phyloP scores from a whole-genome alignment of 2,113 vertebrate genomes.

The Engraulis encrasicolus region DNA sequence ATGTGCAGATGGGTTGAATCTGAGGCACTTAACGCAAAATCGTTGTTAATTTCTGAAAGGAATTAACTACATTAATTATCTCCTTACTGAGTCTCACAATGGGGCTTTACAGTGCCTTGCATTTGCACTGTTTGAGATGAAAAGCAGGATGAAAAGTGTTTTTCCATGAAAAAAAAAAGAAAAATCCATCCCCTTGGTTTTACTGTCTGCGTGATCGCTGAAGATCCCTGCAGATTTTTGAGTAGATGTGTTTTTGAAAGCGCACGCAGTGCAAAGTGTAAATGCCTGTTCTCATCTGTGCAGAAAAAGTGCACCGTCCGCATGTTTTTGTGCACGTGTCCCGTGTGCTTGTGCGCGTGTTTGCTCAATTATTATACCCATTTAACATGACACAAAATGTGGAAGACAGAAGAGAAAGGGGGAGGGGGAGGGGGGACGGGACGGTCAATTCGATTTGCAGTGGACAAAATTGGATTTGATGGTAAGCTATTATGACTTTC shows the following conservation, averaged over 20 bases:
- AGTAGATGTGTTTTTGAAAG: constrained; percentile 5
- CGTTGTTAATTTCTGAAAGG: background rate
- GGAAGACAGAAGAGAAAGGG: constrained; percentile 53
- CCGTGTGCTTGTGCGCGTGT: constrained; percentile 35
- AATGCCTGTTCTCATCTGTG: background rate
- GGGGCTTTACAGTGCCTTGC: too few relatives aligned
- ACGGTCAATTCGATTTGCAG: constrained; percentile 62
- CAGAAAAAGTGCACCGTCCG: background rate
- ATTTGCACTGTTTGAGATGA: background rate
- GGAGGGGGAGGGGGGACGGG: too few relatives aligned
- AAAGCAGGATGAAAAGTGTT: background rate
- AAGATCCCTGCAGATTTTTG: background rate
- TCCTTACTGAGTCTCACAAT: too few relatives aligned
- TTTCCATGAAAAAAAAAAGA: too few relatives aligned
- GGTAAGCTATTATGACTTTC: constrained; percentile 63
- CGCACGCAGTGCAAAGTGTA: background rate
- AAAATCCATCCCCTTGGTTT: background rate
- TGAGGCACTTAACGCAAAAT: background rate
- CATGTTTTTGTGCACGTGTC: constrained; percentile 50
- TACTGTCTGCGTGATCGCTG: background rate
- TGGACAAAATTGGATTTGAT: constrained; percentile 67
- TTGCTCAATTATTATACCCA: constrained; percentile 60
- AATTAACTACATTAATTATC: background rate
- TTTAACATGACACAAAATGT: constrained; percentile 67
- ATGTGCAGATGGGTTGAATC: background rate